These are phyloP conservation scores for Plodia interpunctella DNA, from an alignment of 1,140 invertebrate species.

Conservation along the genomic window DNA sequence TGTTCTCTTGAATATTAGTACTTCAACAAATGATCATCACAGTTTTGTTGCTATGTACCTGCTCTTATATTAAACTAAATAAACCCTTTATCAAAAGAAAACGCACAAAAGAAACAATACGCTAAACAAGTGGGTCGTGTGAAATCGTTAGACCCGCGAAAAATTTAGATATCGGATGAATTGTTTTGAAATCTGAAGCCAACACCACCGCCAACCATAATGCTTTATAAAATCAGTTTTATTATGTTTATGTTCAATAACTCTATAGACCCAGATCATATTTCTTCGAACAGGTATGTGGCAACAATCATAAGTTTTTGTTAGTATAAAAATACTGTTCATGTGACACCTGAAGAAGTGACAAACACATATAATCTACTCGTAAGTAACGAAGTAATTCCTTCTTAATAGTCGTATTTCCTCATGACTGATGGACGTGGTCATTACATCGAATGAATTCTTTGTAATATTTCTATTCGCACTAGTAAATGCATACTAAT, in stretches of 20 bases:
- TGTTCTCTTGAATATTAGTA: no score
- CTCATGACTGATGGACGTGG: no score
- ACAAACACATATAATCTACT: no score
- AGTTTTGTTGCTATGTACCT: neutral
- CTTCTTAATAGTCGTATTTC: no score
- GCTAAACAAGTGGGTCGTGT: conserved; percentile 7
- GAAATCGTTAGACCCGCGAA: conserved; percentile 37
- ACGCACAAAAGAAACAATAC: neutral
- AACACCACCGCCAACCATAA: conserved; percentile 33
- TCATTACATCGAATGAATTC: no score
- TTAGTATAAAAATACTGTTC: neutral
- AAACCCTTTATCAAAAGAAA: neutral
- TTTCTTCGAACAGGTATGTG: conserved; percentile 39
- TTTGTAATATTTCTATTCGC: no score
- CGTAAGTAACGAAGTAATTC: no score
- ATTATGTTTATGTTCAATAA: conserved; percentile 39
- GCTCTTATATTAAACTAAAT: neutral
- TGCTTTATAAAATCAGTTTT: conserved; percentile 42
- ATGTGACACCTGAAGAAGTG: no score
- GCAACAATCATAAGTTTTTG: conserved; percentile 9
- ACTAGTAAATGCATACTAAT: no score
- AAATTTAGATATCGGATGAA: conserved; percentile 56
- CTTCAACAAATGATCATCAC: no score
- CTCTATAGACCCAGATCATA: conserved; percentile 35
- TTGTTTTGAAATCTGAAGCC: conserved; percentile 61